phyloP scores from a whole-genome alignment of 2,797 vertebrate species.

The Triplophysa yarkandensis region DNA sequence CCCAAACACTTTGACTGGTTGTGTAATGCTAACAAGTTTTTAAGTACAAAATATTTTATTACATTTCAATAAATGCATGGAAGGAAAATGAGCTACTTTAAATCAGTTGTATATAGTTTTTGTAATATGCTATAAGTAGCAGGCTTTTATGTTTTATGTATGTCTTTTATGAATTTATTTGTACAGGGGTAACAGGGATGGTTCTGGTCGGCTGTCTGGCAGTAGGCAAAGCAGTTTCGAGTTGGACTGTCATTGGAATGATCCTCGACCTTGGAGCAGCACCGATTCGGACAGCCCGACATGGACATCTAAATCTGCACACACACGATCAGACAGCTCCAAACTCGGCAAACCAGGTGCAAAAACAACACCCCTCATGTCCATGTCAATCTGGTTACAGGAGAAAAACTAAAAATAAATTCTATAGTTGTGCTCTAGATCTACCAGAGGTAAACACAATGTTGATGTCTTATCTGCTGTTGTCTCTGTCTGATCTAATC shows the following conservation, averaged over 20 bases:
- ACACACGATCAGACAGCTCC: constrained; percentile 78
- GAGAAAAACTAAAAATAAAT: not conserved
- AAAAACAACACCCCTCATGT: not conserved
- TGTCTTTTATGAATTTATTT: not conserved
- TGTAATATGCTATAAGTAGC: not conserved
- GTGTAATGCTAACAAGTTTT: too few relatives aligned
- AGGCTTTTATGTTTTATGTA: too few relatives aligned
- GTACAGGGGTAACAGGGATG: constrained; percentile 85
- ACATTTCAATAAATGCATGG: not conserved
- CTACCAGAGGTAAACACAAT: not conserved
- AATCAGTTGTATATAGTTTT: not conserved
- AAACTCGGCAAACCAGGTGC: constrained; percentile 84
- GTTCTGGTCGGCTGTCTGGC: constrained; percentile 83
- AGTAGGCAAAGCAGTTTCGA: constrained; percentile 94
- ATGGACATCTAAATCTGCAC: constrained; percentile 79
- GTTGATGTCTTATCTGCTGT: constrained; percentile 3
- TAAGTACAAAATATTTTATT: constrained; percentile 33
- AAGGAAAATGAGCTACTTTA: not conserved
- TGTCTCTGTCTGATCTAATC: constrained; percentile 11
- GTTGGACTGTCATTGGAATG: constrained; percentile 83
- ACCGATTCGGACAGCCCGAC: constrained; percentile 92
- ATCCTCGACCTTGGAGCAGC: constrained; percentile 95
- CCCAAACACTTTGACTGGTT: too few relatives aligned
- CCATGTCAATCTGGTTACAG: not conserved
- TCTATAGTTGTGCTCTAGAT: not conserved